A percentile compares a stretch with the other conserved stretches of the same genome.
These are phyloP conservation scores for Coilia nasus DNA, from an alignment of 2,797 vertebrate species.

Conservation along the genomic window DNA sequence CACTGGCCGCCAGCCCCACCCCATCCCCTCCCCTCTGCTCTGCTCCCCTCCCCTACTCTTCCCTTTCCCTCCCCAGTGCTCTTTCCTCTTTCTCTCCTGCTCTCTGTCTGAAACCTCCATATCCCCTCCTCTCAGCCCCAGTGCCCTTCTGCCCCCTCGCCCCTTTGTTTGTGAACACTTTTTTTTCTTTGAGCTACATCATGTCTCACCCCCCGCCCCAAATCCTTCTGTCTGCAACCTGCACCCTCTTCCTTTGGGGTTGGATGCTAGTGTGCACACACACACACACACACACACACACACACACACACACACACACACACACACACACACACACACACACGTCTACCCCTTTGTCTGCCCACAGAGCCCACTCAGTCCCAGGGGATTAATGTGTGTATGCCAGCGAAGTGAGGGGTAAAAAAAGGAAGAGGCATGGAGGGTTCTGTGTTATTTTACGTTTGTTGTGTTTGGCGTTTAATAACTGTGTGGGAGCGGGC, in stretches of 20 bases:
- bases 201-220: conserved; percentile 51
- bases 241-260: conserved; percentile 1
- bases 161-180: conserved; percentile 68
- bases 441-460: conserved; percentile 42
- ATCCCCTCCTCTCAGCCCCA: conserved; percentile 65
- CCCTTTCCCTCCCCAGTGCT: conserved; percentile 56
- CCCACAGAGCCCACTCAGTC: conserved; percentile 62
- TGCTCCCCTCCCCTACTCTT: conserved; percentile 32
- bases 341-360: conserved; percentile 69
- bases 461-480: conserved; percentile 59
- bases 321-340: conserved; percentile 33
- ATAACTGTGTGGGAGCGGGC: conserved; percentile 47
- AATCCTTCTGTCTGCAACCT: conserved; percentile 51
- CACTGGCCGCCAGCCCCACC: conserved; percentile 46
- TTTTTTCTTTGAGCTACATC: conserved; percentile 60
- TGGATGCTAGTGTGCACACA: background rate
- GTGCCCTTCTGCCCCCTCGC: conserved; percentile 64
- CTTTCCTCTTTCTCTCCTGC: conserved; percentile 32
- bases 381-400: conserved; percentile 68
- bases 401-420: conserved; percentile 61
- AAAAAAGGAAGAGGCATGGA: conserved; percentile 36
- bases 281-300: conserved; percentile 25
- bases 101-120: conserved; percentile 60
- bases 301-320: conserved; percentile 21
- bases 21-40: too few relatives aligned